Evolutionary conservation across 2,113 vertebrate species (phyloP).

Genomic region (Platichthys flesus): DNA sequence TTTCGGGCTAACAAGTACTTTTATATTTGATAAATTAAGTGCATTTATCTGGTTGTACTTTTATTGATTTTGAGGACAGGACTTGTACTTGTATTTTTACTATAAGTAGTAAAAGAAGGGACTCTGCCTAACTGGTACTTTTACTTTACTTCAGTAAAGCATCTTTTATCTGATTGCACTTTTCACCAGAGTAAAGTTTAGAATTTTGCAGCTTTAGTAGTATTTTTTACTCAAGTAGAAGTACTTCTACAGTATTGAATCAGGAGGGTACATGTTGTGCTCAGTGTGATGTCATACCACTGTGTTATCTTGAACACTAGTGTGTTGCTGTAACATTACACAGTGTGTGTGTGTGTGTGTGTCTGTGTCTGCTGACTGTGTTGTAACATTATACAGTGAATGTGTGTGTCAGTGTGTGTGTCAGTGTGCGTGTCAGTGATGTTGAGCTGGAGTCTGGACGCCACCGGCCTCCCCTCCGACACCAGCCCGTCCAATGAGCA

Average conservation of each 20-base stretch:
- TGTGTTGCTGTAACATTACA: not conserved
- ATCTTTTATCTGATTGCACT: too few relatives aligned
- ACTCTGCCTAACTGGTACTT: too few relatives aligned
- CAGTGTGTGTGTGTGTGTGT: not conserved
- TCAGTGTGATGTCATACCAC: not conserved
- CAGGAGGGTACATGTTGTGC: not conserved
- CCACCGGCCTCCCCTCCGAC: not conserved
- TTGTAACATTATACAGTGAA: not conserved
- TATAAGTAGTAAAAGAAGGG: too few relatives aligned
- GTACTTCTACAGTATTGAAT: not conserved
- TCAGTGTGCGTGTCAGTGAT: not conserved
- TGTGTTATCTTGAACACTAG: not conserved
- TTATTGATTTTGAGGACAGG: too few relatives aligned
- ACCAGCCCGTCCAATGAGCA: slow-evolving; percentile 49
- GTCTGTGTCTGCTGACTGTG: not conserved
- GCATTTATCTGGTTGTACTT: too few relatives aligned
- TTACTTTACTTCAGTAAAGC: too few relatives aligned
- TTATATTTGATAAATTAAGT: too few relatives aligned
- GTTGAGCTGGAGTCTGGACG: too few relatives aligned
- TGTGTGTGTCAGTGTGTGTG: not conserved
- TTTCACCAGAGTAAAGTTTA: too few relatives aligned
- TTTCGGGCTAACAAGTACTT: too few relatives aligned
- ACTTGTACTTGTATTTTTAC: too few relatives aligned
- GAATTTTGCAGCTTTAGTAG: too few relatives aligned
- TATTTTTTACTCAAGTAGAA: not conserved